Evolutionary conservation across 2,888 invertebrate species (phyloP), one percentile per base, ranked within the genome.

Genomic region (Parapristionchus giblindavisi): DNA sequence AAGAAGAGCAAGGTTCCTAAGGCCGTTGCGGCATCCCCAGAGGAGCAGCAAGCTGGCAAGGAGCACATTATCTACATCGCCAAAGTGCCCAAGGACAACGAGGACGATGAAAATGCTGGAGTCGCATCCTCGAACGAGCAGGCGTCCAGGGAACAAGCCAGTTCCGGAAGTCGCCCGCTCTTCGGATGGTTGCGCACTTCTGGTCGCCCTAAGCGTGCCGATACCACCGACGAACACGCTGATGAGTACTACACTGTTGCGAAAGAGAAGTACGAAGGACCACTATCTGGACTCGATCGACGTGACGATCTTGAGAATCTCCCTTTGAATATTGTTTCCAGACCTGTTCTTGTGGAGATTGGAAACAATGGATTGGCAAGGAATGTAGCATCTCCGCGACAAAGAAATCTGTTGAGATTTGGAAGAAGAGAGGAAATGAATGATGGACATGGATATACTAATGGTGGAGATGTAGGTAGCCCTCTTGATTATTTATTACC

Each of bases 81-180:
- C 61, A 61, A 61, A 24, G 61, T 61, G 61, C 61, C 61, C 61
- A 61, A 61, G 61, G 61, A 61, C n/a, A 61, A 29, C 61, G 61
- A 61, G 61, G 38, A 61, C n/a, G 61, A 61, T 21, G 61, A 61
- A 38, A 38, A 36, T 38, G 61, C 38, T n/a, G 61, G 24, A 0
- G 58, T 21, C 32, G 32, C 14, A 32, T 14, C 58, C 32, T 14
- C 14, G 32, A 34, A 54, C 54, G 17, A 27, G 58, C 58, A 58
- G 32, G 32, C 58, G 58, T 61, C 61, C 36, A 36, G 24, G 21
- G 61, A 61, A 24, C 61, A 36, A n/a, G 36, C 17, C 36, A 29
- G 61, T 38, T 61, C 61, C 21, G 38, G 36, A 4, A 21, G 36
- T 36, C 61, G 61, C 21, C 61, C 61, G 61, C 61, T 61, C 61